Base-by-base conservation (phyloP, 1,140 invertebrate species). In the Bombus difficillimus region DNA sequence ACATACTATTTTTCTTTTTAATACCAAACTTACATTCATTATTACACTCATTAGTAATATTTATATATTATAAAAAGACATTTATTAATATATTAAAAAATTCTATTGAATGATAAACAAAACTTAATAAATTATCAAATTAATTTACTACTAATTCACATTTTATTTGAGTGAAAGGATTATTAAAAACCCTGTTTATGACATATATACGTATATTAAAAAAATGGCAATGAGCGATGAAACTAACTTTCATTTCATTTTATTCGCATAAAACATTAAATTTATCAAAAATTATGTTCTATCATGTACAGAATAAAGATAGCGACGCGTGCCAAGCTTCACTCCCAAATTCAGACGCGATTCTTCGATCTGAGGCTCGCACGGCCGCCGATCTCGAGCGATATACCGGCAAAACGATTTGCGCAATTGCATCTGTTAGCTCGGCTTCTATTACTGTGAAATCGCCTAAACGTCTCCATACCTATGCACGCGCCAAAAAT, bases 371-470 rank as follows among this genome's bases (percentile, higher is more conserved):
- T 22, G 8, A 53, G 41, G 8, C 76, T 34, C 3, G 25, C 6
- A 34, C 25, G 28, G 3, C 13, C 18, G 32, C 25, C 41, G 53
- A 84, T 84, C 28, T 32, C 25, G 28, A 59, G 15, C 43, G 68
- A 72, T 85, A 72, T 73, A 85, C 28, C 34, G 53, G 32, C 57
- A 41, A 41, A 32, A 80, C 53, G 77, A 85, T 85, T 85, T 80
- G 71, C 76, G 83, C 41, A 85, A 85, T 80, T 85, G 77, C 83
- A 80, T 85, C 82, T 72, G 77, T 80, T 77, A 73, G 68, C 53
- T 34, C 28, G 53, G 57, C 57, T 85, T 85, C 83, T 85, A 72
- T 85, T 80, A 85, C 83, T 85, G 68, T 72, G 68, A 85, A 85
- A 85, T 85, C 76, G 83, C 43, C 79, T 72, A 64, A 85, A 79